A percentile compares a stretch with the other conserved stretches of the same genome.
These are phyloP conservation scores for Aromia moschata DNA, from an alignment of 2,888 invertebrate genomes.

Conservation along the genomic window DNA sequence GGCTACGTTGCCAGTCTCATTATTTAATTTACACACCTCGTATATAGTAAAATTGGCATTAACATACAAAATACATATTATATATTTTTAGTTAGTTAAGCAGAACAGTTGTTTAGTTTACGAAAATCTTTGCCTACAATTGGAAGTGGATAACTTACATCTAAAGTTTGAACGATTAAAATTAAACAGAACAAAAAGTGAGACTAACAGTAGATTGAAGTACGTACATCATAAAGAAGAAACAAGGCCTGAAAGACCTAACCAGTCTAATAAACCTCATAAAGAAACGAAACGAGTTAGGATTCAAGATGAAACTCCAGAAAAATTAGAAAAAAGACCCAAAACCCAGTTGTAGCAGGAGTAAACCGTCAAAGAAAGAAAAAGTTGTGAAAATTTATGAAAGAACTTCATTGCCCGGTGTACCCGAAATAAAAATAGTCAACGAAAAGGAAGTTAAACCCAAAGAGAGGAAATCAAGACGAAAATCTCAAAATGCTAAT, in stretches of 20 bases:
- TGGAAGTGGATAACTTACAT: slow-evolving; percentile 56
- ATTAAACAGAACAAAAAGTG: slow-evolving; percentile 49
- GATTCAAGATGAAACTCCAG: slow-evolving; percentile 45
- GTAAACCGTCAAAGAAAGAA: slow-evolving; percentile 29
- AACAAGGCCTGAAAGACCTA: slow-evolving; percentile 7
- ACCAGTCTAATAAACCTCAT: slow-evolving; percentile 17
- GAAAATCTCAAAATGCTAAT: slow-evolving; percentile 11
- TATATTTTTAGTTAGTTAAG: slow-evolving; percentile 55
- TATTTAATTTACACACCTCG: too few relatives aligned
- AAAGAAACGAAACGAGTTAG: slow-evolving; percentile 38
- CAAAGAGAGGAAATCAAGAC: slow-evolving; percentile 27
- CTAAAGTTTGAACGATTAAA: slow-evolving; percentile 52
- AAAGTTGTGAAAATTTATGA: slow-evolving; percentile 52
- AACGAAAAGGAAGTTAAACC: slow-evolving; percentile 34
- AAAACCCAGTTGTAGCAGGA: slow-evolving; percentile 30
- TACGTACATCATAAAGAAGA: slow-evolving; percentile 42
- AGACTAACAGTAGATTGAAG: slow-evolving; percentile 53
- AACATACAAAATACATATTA: neutral
- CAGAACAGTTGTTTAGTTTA: slow-evolving; percentile 60
- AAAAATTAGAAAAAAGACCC: slow-evolving; percentile 43
- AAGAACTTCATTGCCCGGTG: slow-evolving; percentile 40
- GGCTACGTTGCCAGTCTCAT: too few relatives aligned
- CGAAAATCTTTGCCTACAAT: slow-evolving; percentile 59
- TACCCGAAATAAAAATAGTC: slow-evolving; percentile 48
- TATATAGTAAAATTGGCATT: too few relatives aligned